Percentiles rank a stretch among this genome's conserved stretches.
phyloP scores from a whole-genome alignment of 2,113 vertebrate genomes.

The Myotis lucifugus region DNA sequence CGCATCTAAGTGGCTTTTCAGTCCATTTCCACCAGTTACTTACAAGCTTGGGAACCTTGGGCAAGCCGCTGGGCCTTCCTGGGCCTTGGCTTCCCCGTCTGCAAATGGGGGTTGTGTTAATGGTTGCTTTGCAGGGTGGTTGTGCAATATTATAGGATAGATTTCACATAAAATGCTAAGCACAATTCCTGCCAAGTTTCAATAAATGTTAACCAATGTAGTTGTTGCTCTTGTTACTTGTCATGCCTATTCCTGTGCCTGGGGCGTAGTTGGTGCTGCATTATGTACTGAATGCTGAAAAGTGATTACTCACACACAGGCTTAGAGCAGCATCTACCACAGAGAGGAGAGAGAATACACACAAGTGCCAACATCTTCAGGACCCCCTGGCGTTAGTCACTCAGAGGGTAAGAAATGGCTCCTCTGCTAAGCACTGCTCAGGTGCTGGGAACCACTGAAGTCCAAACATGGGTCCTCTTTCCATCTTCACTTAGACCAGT shows the following conservation, averaged over 20 bases:
- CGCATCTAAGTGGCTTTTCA: neutral
- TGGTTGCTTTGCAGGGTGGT: neutral
- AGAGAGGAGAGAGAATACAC: neutral
- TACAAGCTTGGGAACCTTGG: neutral
- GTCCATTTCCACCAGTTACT: neutral
- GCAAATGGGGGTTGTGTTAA: neutral
- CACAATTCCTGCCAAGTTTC: neutral
- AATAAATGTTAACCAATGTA: neutral
- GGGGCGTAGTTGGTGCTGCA: neutral
- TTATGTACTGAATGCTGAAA: neutral
- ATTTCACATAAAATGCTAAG: neutral
- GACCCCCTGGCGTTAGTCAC: neutral
- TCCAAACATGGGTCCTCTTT: neutral
- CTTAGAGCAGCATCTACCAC: neutral
- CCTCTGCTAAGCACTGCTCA: neutral
- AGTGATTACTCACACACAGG: neutral
- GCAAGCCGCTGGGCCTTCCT: neutral
- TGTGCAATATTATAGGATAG: neutral
- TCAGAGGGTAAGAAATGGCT: too few species aligned
- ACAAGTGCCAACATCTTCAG: neutral
- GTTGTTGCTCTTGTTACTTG: neutral
- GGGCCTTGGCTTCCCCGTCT: neutral
- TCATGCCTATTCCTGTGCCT: neutral
- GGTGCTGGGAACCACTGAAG: neutral
- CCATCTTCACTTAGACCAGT: neutral